Percentiles rank a stretch among this genome's conserved stretches.
These are phyloP conservation scores for Epistrophella euchroma DNA, from an alignment of 2,888 invertebrate genomes.

Conservation along the genomic window DNA sequence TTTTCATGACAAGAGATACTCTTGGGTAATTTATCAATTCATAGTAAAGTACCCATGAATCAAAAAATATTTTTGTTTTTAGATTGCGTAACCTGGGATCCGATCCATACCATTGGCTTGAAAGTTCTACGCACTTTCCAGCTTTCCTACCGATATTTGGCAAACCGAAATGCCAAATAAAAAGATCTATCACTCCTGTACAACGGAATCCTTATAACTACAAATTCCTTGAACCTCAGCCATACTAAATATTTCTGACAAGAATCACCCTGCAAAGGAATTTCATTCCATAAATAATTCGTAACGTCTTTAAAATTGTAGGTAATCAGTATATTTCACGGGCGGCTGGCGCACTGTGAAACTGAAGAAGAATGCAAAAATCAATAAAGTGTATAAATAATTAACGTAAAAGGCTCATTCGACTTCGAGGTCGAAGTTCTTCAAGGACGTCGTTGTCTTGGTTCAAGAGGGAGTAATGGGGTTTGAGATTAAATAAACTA, in stretches of 20 bases:
- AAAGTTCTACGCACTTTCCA: too few species aligned
- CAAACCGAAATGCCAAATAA: too few species aligned
- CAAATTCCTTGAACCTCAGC: background rate
- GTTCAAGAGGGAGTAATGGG: background rate
- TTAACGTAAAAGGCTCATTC: slow-evolving; percentile 42
- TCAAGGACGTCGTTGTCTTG: slow-evolving; percentile 40
- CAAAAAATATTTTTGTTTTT: too few species aligned
- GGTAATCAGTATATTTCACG: slow-evolving; percentile 23
- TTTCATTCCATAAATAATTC: slow-evolving; percentile 22
- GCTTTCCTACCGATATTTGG: too few species aligned
- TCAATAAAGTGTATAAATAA: slow-evolving; percentile 62
- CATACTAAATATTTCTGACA: background rate
- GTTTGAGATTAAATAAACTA: background rate
- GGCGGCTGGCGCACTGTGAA: too few species aligned
- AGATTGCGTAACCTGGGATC: too few species aligned
- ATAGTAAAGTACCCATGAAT: too few species aligned
- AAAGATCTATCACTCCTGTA: too few species aligned
- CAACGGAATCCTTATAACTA: too few species aligned
- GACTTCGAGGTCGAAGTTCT: slow-evolving; percentile 56
- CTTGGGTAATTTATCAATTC: too few species aligned
- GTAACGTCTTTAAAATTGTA: slow-evolving; percentile 38
- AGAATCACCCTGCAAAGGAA: slow-evolving; percentile 8
- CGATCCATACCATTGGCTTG: too few species aligned
- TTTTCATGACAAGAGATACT: too few species aligned
- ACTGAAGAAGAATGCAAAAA: slow-evolving; percentile 29